Base-by-base conservation (phyloP, 2,888 invertebrate species). In the Sarcophaga caerulescens region DNA sequence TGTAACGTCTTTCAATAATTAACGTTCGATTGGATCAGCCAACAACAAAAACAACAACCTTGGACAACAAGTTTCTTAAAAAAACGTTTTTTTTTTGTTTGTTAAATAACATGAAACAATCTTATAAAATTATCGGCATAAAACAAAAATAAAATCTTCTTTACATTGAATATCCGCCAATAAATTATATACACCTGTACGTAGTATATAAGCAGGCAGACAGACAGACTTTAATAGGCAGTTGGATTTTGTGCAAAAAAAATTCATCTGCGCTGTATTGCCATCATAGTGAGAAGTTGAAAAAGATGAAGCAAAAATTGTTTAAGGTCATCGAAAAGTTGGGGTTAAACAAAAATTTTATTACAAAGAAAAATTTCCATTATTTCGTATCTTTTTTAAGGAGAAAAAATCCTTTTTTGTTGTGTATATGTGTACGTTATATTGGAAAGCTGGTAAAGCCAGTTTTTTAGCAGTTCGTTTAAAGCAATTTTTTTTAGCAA, bases 321-420 rank as follows among this genome's bases (percentile, higher is more conserved):
- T 65, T 79, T 79, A 82, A 85, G 85, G 85, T 85, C 85, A 85
- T 82, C 82, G 82, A 65, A 45, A 75, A 45, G 45, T 77, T 21
- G 76, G 65, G 71, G 85, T 76, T 78, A 68, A 57, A 59, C 19
- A 57, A 66, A 68, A 44, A 65, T 47, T 47, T 35, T 35, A 59
- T 17, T n/a, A 45, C 14, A 76, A 17, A 19, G 21, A 63, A 73
- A 74, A 57, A 44, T 8, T 47, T 63, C 45, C 59, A 57, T 62
- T 52, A 52, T 52, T 52, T 52, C 10, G 52, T 52, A 17, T 12
- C 10, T 35, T 35, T 35, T 35, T 35, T 35, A 35, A 35, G 17
- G 17, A 4, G 4, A 52, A 52, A 52, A 52, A 14, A 52, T 52
- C 52, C 52, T 52, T 52, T 52, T 17, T 52, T 10, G 14, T 5